Conservation (phyloP, 2,113 vertebrate species). For the Ceyx melanurus region DNA sequence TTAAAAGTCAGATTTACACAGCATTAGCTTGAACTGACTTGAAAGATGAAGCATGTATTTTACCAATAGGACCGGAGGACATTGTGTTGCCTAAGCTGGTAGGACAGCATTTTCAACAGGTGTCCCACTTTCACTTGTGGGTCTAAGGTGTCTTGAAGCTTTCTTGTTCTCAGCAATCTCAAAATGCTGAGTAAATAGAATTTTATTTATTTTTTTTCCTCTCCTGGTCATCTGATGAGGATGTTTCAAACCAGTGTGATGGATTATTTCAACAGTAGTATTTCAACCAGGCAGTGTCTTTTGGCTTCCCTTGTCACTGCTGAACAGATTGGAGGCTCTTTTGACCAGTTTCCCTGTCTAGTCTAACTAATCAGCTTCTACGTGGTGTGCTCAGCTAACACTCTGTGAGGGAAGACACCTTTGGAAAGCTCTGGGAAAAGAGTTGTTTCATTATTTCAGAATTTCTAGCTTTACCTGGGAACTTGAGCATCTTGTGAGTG, state of each 20-base stretch:
- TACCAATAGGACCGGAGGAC: neutral
- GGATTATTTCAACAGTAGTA: slow-evolving; percentile 14
- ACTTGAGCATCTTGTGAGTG: neutral
- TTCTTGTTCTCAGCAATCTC: neutral
- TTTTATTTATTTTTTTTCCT: neutral
- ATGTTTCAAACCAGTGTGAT: neutral
- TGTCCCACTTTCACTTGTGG: neutral
- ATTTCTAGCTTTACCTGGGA: neutral
- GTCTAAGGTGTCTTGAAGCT: neutral
- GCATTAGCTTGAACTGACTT: neutral
- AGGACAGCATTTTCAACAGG: neutral
- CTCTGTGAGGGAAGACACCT: neutral
- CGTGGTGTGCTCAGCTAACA: neutral
- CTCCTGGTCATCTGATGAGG: neutral
- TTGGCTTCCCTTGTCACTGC: neutral
- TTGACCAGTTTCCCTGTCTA: slow-evolving; percentile 13
- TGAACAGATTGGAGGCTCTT: neutral
- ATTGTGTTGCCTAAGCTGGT: neutral
- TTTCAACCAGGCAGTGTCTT: neutral
- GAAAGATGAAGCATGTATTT: neutral
- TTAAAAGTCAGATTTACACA: neutral
- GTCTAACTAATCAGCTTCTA: neutral
- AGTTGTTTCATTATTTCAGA: fast-evolving
- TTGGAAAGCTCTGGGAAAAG: neutral
- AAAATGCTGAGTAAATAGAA: neutral